Evolutionary conservation across 2,797 vertebrate genomes (phyloP).

Genomic region (Cirrhinus molitorella): DNA sequence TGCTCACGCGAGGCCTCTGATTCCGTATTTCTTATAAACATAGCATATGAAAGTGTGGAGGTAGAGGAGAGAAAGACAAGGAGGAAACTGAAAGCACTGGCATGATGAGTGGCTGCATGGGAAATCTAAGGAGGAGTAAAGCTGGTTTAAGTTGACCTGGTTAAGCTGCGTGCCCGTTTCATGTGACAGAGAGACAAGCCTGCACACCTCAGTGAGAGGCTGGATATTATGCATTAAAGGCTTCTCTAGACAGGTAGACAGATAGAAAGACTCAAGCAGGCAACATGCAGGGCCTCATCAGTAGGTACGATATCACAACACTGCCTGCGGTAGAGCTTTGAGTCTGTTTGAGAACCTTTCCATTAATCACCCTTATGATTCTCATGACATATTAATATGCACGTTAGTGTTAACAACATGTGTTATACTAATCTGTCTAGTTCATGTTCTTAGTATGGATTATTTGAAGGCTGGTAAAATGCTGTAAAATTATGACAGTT

Average conservation of each 20-base stretch:
- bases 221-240: conserved; percentile 42
- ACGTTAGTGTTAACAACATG: conserved; percentile 21
- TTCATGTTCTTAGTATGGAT: conserved; percentile 10
- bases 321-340: conserved; percentile 7
- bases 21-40: conserved; percentile 80
- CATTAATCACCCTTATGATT: conserved; percentile 21
- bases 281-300: conserved; percentile 13
- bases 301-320: conserved; percentile 7
- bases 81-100: conserved; percentile 57
- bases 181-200: conserved; percentile 55
- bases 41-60: conserved; percentile 73
- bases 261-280: conserved; percentile 25
- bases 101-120: conserved; percentile 76
- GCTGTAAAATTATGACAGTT: neutral
- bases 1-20: conserved; percentile 40
- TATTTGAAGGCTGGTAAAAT: conserved; percentile 19
- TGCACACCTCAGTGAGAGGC: conserved; percentile 55
- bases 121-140: conserved; percentile 78
- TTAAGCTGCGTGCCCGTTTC: conserved; percentile 73
- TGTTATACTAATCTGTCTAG: conserved; percentile 12
- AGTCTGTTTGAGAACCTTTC: conserved; percentile 33
- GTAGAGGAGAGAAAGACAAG: conserved; percentile 10
- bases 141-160: conserved; percentile 82
- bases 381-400: neutral
- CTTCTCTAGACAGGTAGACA: conserved; percentile 40